Evolutionary conservation across 2,797 vertebrate species (phyloP).

Genomic region (Rhincodon typus): DNA sequence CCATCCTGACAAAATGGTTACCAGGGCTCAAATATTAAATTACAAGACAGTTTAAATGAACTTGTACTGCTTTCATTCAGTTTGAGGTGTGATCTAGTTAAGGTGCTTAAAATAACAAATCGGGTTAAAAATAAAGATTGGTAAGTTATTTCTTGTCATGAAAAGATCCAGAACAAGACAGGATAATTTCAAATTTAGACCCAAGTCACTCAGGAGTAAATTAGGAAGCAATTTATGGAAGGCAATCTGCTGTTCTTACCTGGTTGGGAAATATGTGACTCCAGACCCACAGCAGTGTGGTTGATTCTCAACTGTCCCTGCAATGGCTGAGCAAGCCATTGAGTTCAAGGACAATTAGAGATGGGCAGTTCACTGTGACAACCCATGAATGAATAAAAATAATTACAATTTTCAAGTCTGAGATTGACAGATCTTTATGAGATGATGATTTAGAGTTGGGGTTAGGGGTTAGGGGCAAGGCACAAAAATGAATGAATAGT

Average conservation of each 20-base stretch:
- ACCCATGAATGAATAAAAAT: too few relatives aligned
- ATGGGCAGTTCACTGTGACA: too few relatives aligned
- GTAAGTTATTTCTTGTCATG: background rate
- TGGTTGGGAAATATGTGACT: too few relatives aligned
- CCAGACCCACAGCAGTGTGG: too few relatives aligned
- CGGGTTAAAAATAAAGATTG: background rate
- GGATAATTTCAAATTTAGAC: background rate
- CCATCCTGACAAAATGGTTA: background rate
- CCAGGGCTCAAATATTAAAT: background rate
- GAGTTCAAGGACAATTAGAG: too few relatives aligned
- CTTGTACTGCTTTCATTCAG: background rate
- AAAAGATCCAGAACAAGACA: background rate
- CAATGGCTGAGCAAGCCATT: too few relatives aligned
- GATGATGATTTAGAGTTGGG: background rate
- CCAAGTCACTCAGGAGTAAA: background rate
- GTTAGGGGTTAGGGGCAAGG: background rate
- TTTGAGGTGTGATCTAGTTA: background rate
- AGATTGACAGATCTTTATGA: background rate
- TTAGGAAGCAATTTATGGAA: background rate
- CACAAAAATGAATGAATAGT: background rate
- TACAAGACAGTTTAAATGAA: background rate
- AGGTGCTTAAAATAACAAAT: background rate
- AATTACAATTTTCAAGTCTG: background rate
- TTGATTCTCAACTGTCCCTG: too few relatives aligned
- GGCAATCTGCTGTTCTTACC: too few relatives aligned